Evolutionary conservation across 2,113 vertebrate genomes (phyloP), one percentile per base, ranked within the genome.

Genomic region (Phycodurus eques): DNA sequence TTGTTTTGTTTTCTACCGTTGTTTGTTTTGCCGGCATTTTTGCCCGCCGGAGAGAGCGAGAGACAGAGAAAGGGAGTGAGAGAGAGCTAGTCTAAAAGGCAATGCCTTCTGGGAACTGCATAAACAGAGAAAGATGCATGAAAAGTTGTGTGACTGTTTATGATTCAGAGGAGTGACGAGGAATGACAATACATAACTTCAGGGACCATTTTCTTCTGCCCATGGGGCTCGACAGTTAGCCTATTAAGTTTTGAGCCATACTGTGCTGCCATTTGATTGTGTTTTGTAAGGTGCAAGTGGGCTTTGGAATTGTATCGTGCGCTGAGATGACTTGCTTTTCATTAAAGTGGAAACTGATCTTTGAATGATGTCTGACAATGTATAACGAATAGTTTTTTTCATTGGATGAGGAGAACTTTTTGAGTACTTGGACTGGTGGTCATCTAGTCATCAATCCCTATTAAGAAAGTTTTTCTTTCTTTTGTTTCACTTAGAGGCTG

Each of bases 1-100:
- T 88, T 88, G 88, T 93, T 96, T 94, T 96, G 93, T 94, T 93
- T 79, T 90, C 89, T 87, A 7, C 80, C 31, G 78, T 85, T 89
- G 72, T 90, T 91, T 91, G 88, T 90, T 92, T 92, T 85, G 72
- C 77, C 15, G 59, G 62, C 78, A 67, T 85, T 75, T 87, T 75
- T 83, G 71, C 74, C 79, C 70, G n/a, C 59, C 7, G 59, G 54
- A 93, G 19, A 20, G 78, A 69, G 1, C 14, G 81, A 80, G 69
- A 54, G 64, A 59, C 61, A 53, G 27, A 59, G 27, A 59, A 22
- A 84, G 64, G 92, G 15, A 27, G 80, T 57, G 83, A 79, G 72
- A 51, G 65, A 78, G 71, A 46, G 67, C 56, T 65, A 83, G 77
- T 76, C 63, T 80, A 77, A 91, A 92, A 92, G 91, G 92, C 88